Percentiles rank a stretch among this genome's conserved stretches.
phyloP scores from a whole-genome alignment of 2,888 invertebrate genomes.

The Spilosoma lubricipeda region DNA sequence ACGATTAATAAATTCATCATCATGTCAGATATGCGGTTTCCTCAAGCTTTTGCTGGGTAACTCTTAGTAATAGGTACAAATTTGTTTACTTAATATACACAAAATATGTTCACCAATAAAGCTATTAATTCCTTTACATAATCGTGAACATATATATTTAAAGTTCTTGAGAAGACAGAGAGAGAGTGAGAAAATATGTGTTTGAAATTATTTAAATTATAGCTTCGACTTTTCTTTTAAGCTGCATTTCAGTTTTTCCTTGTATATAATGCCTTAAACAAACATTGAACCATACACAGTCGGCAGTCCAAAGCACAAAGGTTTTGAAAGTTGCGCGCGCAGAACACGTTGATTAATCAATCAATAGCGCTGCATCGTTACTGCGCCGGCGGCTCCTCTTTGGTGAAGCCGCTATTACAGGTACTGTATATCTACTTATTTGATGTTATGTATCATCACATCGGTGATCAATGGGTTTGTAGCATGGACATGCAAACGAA shows the following conservation, averaged over 20 bases:
- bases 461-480: conserved; percentile 21
- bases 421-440: conserved; percentile 24
- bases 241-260: not conserved
- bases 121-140: not conserved
- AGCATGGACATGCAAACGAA: conserved; percentile 15
- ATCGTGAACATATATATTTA: too few relatives aligned
- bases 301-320: conserved; percentile 54
- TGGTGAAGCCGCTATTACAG: conserved; percentile 45
- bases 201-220: not conserved
- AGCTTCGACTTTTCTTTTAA: not conserved
- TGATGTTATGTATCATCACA: conserved; percentile 17
- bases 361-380: conserved; percentile 55
- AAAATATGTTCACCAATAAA: not conserved
- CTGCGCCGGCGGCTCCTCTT: conserved; percentile 51
- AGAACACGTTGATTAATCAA: conserved; percentile 58
- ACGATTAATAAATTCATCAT: not conserved
- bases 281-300: conserved; percentile 61
- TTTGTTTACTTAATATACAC: not conserved
- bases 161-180: not conserved
- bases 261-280: conserved; percentile 49
- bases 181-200: not conserved
- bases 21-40: not conserved
- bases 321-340: conserved; percentile 50
- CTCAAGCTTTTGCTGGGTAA: too few relatives aligned
- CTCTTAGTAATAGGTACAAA: not conserved